phyloP scores from a whole-genome alignment of 2,888 invertebrate genomes.

The Ashinkailepas kermadecensis region DNA sequence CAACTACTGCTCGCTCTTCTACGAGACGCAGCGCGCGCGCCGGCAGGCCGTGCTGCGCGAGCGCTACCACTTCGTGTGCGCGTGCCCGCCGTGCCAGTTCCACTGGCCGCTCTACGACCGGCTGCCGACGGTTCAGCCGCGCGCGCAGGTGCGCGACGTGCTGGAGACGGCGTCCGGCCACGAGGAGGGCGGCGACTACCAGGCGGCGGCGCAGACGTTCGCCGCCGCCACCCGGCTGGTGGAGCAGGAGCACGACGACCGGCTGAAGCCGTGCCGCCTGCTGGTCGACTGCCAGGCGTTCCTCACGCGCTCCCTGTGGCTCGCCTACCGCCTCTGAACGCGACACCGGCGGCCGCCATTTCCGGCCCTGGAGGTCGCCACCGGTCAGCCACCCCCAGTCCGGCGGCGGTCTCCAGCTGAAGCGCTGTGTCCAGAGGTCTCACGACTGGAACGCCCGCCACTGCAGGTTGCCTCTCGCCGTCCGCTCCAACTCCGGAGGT shows the following conservation, averaged over 20 bases:
- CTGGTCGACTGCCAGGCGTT: conserved; percentile 15
- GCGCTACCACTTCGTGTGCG: conserved; percentile 45
- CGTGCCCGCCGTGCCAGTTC: conserved; percentile 42
- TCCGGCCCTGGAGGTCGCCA: not conserved
- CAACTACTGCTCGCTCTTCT: conserved; percentile 46
- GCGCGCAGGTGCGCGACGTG: conserved; percentile 31
- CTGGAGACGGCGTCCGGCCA: conserved; percentile 7
- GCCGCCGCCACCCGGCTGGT: not conserved
- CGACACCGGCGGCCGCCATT: not conserved
- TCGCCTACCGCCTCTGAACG: not conserved
- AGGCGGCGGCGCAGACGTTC: conserved; percentile 1
- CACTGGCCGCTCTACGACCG: conserved; percentile 33
- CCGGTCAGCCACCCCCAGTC: not conserved
- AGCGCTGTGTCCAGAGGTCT: no score
- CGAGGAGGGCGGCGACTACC: not conserved
- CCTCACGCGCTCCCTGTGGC: conserved; percentile 2
- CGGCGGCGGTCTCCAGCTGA: not conserved
- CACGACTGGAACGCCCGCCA: no score
- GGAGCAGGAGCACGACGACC: not conserved
- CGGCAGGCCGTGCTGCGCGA: conserved; percentile 41
- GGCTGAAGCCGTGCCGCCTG: not conserved
- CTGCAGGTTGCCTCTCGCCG: no score
- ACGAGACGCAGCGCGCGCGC: conserved; percentile 38
- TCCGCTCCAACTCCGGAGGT: not conserved
- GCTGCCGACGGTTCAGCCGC: conserved; percentile 29